Percentiles rank a stretch among this genome's conserved stretches.
Evolutionary conservation across 2,113 vertebrate species (phyloP).

Genomic region (Mastomys natalensis): DNA sequence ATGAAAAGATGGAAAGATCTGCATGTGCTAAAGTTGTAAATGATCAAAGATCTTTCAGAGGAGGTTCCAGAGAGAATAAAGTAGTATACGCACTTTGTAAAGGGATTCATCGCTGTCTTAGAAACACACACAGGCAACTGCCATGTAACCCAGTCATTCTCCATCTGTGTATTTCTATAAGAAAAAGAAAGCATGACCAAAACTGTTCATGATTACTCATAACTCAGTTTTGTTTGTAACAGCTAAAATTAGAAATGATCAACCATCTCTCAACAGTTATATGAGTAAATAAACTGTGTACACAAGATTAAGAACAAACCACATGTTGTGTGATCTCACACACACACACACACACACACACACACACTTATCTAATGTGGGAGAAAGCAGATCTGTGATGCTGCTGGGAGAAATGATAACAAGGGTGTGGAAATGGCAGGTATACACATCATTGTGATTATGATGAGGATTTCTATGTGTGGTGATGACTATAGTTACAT

Average conservation of each 20-base stretch:
- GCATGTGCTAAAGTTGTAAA: neutral
- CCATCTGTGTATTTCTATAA: neutral
- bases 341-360: neutral
- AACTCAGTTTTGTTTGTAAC: neutral
- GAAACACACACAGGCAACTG: neutral
- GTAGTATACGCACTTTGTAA: neutral
- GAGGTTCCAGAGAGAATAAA: neutral
- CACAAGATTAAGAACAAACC: neutral
- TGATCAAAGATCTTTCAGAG: neutral
- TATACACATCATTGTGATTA: neutral
- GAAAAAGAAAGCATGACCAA: neutral
- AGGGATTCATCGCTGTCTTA: neutral
- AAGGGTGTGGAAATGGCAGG: neutral
- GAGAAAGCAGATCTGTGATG: neutral
- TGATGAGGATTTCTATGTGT: neutral
- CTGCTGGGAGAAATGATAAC: neutral
- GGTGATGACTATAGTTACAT: neutral
- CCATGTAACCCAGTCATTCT: neutral
- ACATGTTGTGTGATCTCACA: neutral
- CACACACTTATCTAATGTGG: neutral
- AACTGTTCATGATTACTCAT: neutral
- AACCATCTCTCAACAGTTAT: neutral
- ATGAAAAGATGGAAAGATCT: neutral
- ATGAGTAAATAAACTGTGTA: neutral
- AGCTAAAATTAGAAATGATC: neutral